phyloP scores from a whole-genome alignment of 2,888 invertebrate species.

The Acanthococcus lagerstroemiae region DNA sequence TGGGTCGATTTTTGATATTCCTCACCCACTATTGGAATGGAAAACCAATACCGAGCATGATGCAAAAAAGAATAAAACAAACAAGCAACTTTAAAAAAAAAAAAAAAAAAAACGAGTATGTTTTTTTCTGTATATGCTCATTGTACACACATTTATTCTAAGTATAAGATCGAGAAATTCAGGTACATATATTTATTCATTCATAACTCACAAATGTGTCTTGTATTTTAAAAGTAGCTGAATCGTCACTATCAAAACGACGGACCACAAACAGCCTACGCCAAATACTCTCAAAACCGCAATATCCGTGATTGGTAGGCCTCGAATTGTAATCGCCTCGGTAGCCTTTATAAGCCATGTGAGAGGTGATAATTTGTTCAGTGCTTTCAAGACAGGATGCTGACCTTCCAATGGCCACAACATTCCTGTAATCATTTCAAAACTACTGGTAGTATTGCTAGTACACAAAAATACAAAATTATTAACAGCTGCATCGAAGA shows the following conservation, averaged over 20 bases:
- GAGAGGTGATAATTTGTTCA: neutral
- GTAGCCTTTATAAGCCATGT: neutral
- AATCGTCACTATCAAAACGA: neutral
- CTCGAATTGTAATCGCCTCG: neutral
- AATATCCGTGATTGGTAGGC: neutral
- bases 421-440: neutral
- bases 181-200: neutral
- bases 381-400: neutral
- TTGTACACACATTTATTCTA: too few relatives aligned
- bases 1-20: too few relatives aligned
- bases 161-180: too few relatives aligned
- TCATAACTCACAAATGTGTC: neutral
- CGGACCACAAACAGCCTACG: neutral
- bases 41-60: neutral
- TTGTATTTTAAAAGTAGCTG: neutral
- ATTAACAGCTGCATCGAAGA: neutral
- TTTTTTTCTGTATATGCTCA: neutral
- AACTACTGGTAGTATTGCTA: neutral
- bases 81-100: neutral
- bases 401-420: neutral
- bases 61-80: neutral
- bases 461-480: neutral
- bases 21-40: too few relatives aligned
- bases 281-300: neutral
- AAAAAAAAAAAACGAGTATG: neutral